phyloP scores from a whole-genome alignment of 2,797 vertebrate genomes.

The Rhinella marina region DNA sequence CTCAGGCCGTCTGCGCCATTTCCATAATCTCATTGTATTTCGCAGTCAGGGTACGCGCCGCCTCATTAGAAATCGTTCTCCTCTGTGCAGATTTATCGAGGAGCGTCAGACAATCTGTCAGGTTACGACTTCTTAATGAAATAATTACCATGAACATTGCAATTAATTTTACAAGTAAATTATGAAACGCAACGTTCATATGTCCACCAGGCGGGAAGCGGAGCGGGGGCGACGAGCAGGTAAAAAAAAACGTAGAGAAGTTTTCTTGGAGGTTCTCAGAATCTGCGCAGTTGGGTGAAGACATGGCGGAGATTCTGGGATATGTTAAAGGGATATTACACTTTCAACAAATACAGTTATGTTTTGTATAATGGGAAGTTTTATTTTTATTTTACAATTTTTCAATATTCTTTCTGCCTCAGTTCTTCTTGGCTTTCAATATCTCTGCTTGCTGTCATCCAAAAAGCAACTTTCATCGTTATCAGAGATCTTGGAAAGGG shows the following conservation, averaged over 20 bases:
- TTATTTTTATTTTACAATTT: no score
- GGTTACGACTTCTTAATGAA: conserved; percentile 1
- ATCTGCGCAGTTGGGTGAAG: background rate
- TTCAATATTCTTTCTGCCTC: no score
- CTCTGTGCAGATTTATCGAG: background rate
- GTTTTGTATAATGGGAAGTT: no score
- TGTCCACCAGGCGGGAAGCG: background rate
- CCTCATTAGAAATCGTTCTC: background rate
- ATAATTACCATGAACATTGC: background rate
- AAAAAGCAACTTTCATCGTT: no score
- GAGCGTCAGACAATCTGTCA: conserved; percentile 7
- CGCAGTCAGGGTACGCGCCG: background rate
- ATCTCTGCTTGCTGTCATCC: no score
- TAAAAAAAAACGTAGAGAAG: background rate
- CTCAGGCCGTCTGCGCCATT: background rate
- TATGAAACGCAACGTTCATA: background rate
- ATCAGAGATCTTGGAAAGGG: no score
- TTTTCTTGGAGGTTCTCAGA: background rate
- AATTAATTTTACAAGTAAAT: background rate
- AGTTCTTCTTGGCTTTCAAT: no score
- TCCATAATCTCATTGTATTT: background rate
- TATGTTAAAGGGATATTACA: background rate
- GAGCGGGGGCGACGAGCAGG: background rate
- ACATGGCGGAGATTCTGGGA: background rate
- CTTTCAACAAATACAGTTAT: no score